Percentiles rank a stretch among this genome's conserved stretches.
phyloP scores from a whole-genome alignment of 2,797 vertebrate species.

The Lepus oiostolus region DNA sequence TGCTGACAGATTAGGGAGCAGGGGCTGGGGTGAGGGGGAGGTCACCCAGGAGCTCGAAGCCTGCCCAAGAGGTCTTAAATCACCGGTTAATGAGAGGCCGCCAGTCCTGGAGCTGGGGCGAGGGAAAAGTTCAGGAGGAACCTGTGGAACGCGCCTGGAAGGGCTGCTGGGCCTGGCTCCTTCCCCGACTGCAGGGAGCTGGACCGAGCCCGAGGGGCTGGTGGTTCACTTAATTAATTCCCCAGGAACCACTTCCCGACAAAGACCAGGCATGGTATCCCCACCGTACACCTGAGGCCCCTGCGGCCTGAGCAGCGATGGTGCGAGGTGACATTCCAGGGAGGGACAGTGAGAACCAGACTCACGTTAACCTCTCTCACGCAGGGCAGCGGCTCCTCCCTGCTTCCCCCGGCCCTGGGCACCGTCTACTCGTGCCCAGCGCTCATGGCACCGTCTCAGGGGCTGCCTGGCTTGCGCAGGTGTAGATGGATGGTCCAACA shows the following conservation, averaged over 20 bases:
- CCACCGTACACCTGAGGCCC: background rate
- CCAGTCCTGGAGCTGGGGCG: background rate
- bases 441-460: background rate
- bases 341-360: background rate
- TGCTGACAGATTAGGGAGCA: slow-evolving; percentile 77
- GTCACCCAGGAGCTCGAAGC: slow-evolving; percentile 68
- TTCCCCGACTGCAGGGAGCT: too few relatives aligned
- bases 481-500: background rate
- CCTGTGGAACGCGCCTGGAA: background rate
- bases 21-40: slow-evolving; percentile 59
- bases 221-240: background rate
- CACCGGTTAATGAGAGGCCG: background rate
- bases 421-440: background rate
- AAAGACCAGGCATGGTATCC: too few relatives aligned
- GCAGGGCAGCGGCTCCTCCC: too few relatives aligned
- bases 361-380: too few relatives aligned
- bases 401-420: background rate
- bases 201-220: rapidly evolving
- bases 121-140: background rate
- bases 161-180: background rate
- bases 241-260: background rate
- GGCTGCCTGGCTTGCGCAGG: background rate
- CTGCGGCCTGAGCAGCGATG: background rate
- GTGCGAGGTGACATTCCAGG: background rate
- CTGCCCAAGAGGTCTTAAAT: slow-evolving; percentile 62